phyloP scores from a whole-genome alignment of 2,888 invertebrate genomes.

The Urechis unicinctus region DNA sequence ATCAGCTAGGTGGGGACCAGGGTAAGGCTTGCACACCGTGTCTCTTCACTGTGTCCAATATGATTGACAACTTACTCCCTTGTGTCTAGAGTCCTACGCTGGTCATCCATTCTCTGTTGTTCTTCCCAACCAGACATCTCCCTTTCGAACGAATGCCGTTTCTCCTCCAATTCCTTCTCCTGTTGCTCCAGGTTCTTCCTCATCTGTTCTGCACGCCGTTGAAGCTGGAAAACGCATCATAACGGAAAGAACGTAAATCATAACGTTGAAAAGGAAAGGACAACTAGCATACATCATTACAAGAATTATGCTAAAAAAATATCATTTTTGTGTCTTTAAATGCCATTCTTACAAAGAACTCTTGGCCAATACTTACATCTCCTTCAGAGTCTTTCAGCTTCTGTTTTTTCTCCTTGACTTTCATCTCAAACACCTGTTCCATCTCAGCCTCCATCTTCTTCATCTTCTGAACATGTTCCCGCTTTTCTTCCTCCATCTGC shows the following conservation, averaged over 20 bases:
- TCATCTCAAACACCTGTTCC: conserved; percentile 98
- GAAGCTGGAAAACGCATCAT: conserved; percentile 55
- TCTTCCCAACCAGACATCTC: conserved; percentile 88
- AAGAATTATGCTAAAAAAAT: no score
- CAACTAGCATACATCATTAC: no score
- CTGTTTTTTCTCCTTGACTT: conserved; percentile 91
- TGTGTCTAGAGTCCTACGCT: conserved; percentile 10
- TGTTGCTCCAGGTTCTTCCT: conserved; percentile 75
- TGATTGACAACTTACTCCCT: conserved; percentile 6
- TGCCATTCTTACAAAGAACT: no score
- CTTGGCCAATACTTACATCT: conserved; percentile 60
- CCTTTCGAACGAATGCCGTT: conserved; percentile 73
- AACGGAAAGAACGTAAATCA: neutral
- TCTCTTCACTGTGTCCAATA: neutral
- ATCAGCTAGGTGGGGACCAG: no score
- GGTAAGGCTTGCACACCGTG: no score
- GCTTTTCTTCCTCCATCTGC: conserved; percentile 96
- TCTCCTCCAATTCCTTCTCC: conserved; percentile 85
- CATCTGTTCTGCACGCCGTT: conserved; percentile 82
- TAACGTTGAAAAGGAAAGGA: neutral
- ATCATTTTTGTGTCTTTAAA: no score
- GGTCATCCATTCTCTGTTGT: conserved; percentile 19
- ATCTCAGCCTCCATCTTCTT: conserved; percentile 98
- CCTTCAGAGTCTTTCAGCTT: conserved; percentile 92
- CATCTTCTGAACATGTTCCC: conserved; percentile 92